Percentiles rank a stretch among this genome's conserved stretches.
Conservation (phyloP, 1,140 invertebrate genomes). For the Brachionus angularis region DNA sequence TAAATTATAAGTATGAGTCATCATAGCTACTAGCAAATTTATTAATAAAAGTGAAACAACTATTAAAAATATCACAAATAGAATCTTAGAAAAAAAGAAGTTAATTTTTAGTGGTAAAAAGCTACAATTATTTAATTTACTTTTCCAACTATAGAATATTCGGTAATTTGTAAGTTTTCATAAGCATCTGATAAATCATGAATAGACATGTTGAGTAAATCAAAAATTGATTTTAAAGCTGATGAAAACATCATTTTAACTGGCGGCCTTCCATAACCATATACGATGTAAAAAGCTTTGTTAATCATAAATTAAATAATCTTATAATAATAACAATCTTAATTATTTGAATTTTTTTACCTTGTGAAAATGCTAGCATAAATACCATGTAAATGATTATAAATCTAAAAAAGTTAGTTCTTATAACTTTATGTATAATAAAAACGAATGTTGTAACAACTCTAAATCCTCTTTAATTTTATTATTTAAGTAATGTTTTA, state of each 20-base stretch:
- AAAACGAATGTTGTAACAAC: constrained; percentile 97
- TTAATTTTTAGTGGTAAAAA: background rate
- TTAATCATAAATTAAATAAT: background rate
- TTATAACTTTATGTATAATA: constrained; percentile 98
- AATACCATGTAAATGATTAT: constrained; percentile 93
- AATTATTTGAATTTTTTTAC: constrained; percentile 58
- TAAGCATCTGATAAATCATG: constrained; percentile 9
- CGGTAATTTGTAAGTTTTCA: background rate
- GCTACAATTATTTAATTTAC: background rate
- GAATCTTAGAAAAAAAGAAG: constrained; percentile 62
- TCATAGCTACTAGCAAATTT: constrained; percentile 99
- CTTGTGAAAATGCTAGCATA: constrained; percentile 94
- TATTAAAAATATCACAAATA: constrained; percentile 92
- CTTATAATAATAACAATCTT: too few relatives aligned
- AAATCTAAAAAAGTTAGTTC: constrained; percentile 87
- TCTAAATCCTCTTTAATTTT: constrained; percentile 77
- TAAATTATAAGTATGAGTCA: constrained; percentile 94
- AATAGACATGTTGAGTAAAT: constrained; percentile 24
- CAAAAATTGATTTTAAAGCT: background rate
- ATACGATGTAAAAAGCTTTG: constrained; percentile 35
- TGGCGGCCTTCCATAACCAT: background rate
- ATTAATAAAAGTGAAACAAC: constrained; percentile 89
- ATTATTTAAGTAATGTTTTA: too few relatives aligned
- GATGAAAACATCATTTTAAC: background rate
- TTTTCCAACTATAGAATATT: constrained; percentile 13